These are phyloP conservation scores for Chrysomallon squamiferum DNA, from an alignment of 1,140 invertebrate species.

Conservation along the genomic window DNA sequence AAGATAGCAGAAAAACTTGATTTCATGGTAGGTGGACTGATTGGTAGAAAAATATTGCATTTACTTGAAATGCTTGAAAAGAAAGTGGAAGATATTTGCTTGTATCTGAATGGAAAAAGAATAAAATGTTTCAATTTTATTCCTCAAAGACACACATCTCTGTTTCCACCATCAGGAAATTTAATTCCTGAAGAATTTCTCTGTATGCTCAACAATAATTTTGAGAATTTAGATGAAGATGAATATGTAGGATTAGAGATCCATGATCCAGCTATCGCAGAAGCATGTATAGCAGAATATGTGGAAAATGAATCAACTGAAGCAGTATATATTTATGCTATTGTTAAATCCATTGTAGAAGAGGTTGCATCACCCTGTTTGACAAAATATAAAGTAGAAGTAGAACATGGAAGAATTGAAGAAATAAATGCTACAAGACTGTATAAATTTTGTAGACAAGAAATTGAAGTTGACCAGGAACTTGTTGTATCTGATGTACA, in stretches of 20 bases:
- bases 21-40: neutral
- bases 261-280: constrained; percentile 27
- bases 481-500: no score
- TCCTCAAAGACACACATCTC: neutral
- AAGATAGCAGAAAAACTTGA: neutral
- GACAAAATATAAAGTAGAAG: no score
- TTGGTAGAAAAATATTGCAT: neutral
- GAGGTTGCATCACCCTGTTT: no score
- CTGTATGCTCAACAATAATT: constrained; percentile 33
- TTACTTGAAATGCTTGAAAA: neutral
- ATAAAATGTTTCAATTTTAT: neutral
- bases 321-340: no score
- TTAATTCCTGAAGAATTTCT: constrained; percentile 31
- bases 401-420: neutral
- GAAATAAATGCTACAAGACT: constrained; percentile 31
- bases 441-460: constrained; percentile 37
- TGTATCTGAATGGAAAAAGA: neutral
- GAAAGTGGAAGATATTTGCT: neutral
- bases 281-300: neutral
- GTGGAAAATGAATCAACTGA: no score
- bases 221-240: constrained; percentile 24
- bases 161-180: constrained; percentile 31
- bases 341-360: no score
- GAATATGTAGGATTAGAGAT: constrained; percentile 44
- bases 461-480: no score